Conservation (phyloP, 2,888 invertebrate species). For the Cryptocheilus praepositus region DNA sequence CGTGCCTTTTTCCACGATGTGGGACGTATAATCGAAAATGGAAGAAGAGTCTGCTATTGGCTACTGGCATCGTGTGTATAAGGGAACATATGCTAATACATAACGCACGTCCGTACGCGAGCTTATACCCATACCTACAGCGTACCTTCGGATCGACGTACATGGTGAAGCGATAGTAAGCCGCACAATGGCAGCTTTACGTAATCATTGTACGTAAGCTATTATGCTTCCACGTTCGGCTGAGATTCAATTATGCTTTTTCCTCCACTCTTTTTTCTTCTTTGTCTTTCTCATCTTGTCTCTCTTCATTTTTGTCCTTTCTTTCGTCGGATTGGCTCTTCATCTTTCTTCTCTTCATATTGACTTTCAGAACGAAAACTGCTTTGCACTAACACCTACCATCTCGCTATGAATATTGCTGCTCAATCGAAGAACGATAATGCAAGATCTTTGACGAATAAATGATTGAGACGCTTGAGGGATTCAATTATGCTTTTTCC, state of each 20-base stretch:
- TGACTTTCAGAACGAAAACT: too few relatives aligned
- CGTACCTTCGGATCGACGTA: conserved; percentile 38
- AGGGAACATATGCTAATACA: conserved; percentile 43
- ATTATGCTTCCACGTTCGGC: conserved; percentile 53
- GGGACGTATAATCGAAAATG: conserved; percentile 9
- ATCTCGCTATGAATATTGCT: too few relatives aligned
- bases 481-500: conserved; percentile 59
- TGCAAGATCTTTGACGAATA: too few relatives aligned
- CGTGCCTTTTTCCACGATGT: background rate
- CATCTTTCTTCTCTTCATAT: too few relatives aligned
- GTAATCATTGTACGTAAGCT: conserved; percentile 61
- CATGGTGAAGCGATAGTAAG: conserved; percentile 42
- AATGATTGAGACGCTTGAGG: too few relatives aligned
- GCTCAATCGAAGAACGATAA: too few relatives aligned
- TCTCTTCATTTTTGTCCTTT: background rate
- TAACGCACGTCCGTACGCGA: background rate
- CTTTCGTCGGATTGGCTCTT: background rate
- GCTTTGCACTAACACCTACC: too few relatives aligned
- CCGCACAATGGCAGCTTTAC: conserved; percentile 55
- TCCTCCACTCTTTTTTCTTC: conserved; percentile 23
- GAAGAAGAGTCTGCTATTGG: conserved; percentile 13
- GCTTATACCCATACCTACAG: background rate
- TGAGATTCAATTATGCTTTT: conserved; percentile 59
- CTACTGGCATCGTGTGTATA: conserved; percentile 12
- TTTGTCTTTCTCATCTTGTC: background rate